Evolutionary conservation across 2,888 invertebrate genomes (phyloP).

Genomic region (Teleogryllus oceanicus): DNA sequence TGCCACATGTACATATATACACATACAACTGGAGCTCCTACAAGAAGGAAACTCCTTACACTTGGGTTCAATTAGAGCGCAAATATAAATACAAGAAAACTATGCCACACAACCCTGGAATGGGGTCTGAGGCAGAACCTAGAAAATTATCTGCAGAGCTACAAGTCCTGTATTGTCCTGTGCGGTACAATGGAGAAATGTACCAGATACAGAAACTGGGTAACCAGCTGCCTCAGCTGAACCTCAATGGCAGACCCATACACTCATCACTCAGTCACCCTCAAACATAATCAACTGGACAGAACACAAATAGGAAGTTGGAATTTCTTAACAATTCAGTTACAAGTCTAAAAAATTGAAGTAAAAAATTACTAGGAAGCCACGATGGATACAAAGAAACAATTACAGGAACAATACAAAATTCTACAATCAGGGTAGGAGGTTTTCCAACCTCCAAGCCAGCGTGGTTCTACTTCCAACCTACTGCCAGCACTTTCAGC

Average conservation of each 20-base stretch:
- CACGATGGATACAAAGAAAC: background rate
- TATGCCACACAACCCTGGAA: background rate
- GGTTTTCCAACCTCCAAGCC: background rate
- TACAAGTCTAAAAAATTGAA: slow-evolving; percentile 18
- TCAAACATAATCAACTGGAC: background rate
- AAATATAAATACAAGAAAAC: slow-evolving; percentile 11
- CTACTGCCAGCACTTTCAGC: background rate
- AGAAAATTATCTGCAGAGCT: slow-evolving; percentile 11
- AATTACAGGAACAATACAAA: slow-evolving; percentile 6
- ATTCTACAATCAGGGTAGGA: background rate
- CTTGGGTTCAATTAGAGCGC: background rate
- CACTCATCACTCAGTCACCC: background rate
- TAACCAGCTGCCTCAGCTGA: background rate
- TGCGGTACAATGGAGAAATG: background rate
- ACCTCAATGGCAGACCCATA: background rate
- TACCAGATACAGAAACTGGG: slow-evolving; percentile 5
- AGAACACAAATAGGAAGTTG: background rate
- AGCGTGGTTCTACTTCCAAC: background rate
- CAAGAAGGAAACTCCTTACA: background rate
- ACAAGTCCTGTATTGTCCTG: slow-evolving; percentile 18
- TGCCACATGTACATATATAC: slow-evolving; percentile 37
- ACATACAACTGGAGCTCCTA: background rate
- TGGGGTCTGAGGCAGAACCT: background rate
- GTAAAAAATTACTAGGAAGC: slow-evolving; percentile 9
- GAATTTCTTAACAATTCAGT: background rate